These are phyloP conservation scores for Apodemia zela DNA, from an alignment of 2,888 invertebrate species.

Conservation along the genomic window DNA sequence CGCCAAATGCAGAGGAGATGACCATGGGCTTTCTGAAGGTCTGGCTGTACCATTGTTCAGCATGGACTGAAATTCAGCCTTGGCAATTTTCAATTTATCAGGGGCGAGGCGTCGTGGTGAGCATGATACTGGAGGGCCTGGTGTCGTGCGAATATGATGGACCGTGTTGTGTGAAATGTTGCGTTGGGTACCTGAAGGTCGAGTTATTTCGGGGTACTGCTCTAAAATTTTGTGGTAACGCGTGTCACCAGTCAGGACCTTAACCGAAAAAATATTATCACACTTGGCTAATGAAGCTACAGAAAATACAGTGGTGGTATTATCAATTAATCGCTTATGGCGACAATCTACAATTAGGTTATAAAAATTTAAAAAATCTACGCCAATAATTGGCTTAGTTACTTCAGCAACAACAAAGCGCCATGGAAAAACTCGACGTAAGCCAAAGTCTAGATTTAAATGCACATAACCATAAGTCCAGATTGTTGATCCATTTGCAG, in stretches of 20 bases:
- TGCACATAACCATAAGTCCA: too few relatives aligned
- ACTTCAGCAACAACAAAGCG: too few relatives aligned
- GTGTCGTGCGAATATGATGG: slow-evolving; percentile 31
- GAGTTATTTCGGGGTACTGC: slow-evolving; percentile 17
- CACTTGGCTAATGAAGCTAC: slow-evolving; percentile 12
- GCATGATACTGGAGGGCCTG: slow-evolving; percentile 26
- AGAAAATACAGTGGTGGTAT: slow-evolving; percentile 25
- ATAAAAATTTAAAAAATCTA: too few relatives aligned
- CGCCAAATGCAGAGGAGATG: slow-evolving; percentile 28
- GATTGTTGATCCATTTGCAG: background rate
- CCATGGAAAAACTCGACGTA: too few relatives aligned
- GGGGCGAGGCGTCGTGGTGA: slow-evolving; percentile 25
- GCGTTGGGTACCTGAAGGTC: slow-evolving; percentile 25
- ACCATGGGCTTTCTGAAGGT: slow-evolving; percentile 27
- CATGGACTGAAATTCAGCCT: slow-evolving; percentile 27
- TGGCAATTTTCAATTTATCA: slow-evolving; percentile 17
- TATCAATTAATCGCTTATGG: slow-evolving; percentile 33
- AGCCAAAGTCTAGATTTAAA: too few relatives aligned
- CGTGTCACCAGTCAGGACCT: slow-evolving; percentile 21
- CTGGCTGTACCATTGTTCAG: slow-evolving; percentile 23
- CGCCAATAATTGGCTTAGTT: too few relatives aligned
- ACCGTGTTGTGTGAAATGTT: slow-evolving; percentile 25
- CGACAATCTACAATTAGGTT: slow-evolving; percentile 35
- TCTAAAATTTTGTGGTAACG: slow-evolving; percentile 21
- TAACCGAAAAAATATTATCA: background rate